Conservation (phyloP, 2,888 invertebrate species). For the Leptarthrus brevirostris region DNA sequence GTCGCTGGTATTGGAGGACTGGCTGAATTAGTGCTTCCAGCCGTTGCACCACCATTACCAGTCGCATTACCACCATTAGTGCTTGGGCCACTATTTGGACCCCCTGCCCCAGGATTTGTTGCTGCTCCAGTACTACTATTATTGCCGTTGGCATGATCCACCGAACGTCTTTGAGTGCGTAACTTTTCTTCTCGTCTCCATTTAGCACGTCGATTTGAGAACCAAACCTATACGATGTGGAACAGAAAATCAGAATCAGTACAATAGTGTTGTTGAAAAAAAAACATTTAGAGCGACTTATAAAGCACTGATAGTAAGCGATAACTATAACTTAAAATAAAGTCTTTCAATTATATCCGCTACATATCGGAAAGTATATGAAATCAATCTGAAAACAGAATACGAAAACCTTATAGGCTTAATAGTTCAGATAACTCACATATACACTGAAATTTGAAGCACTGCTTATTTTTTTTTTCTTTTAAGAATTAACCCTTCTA, state of each 20-base stretch:
- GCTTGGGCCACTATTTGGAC: constrained; percentile 41
- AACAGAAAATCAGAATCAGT: constrained; percentile 13
- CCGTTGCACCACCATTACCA: constrained; percentile 65
- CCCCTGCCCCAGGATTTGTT: constrained; percentile 51
- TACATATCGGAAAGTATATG: too few species aligned
- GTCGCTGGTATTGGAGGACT: constrained; percentile 71
- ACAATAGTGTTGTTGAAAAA: too few species aligned
- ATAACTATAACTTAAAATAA: too few species aligned
- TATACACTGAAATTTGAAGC: too few species aligned
- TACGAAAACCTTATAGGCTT: too few species aligned
- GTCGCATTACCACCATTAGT: constrained; percentile 66
- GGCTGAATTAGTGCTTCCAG: constrained; percentile 60
- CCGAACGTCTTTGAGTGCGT: constrained; percentile 83
- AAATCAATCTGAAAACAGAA: too few species aligned
- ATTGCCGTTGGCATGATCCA: constrained; percentile 58
- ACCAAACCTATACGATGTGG: constrained; percentile 81
- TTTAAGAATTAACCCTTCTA: too few species aligned
- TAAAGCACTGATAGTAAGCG: too few species aligned
- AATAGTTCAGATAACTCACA: too few species aligned
- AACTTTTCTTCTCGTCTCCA: constrained; percentile 99
- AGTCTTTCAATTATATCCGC: too few species aligned
- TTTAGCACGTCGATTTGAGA: constrained; percentile 98
- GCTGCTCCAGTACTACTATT: neutral
- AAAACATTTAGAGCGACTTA: too few species aligned
- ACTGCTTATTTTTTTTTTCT: too few species aligned